These are phyloP conservation scores for Zenarchopterus dispar DNA, from an alignment of 2,797 vertebrate genomes.

Conservation along the genomic window DNA sequence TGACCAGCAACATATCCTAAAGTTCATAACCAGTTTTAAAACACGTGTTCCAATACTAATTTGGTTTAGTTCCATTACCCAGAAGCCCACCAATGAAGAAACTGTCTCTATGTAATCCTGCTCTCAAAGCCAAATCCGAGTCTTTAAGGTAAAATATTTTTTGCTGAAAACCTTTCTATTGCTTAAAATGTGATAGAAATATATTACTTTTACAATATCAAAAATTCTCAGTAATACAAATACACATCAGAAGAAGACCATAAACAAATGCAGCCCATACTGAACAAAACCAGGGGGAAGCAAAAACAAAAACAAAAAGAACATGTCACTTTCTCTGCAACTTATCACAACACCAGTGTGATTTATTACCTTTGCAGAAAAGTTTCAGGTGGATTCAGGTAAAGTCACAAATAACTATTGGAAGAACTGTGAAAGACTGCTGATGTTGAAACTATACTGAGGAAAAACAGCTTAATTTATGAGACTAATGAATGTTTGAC, in stretches of 20 bases:
- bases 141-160: too few species aligned
- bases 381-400: slow-evolving; percentile 54
- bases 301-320: slow-evolving; percentile 47
- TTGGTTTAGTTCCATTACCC: too few species aligned
- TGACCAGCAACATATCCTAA: slow-evolving; percentile 2
- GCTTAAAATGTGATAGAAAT: too few species aligned
- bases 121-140: too few species aligned
- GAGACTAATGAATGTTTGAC: slow-evolving; percentile 53
- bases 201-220: not conserved
- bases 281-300: slow-evolving; percentile 17
- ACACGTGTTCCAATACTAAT: not conserved
- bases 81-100: too few species aligned
- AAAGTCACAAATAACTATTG: slow-evolving; percentile 41
- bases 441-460: slow-evolving; percentile 38
- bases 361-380: slow-evolving; percentile 55
- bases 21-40: slow-evolving; percentile 8
- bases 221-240: not conserved
- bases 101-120: too few species aligned
- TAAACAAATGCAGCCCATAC: not conserved
- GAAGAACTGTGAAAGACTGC: slow-evolving; percentile 27
- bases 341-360: slow-evolving; percentile 46
- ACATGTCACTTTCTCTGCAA: slow-evolving; percentile 49
- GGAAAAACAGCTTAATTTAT: slow-evolving; percentile 27
- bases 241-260: too few species aligned
- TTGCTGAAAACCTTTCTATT: too few species aligned